A percentile compares a stretch with the other conserved stretches of the same genome.
phyloP scores from a whole-genome alignment of 64 coral and sea anemone species.

The Actinia tenebrosa region DNA sequence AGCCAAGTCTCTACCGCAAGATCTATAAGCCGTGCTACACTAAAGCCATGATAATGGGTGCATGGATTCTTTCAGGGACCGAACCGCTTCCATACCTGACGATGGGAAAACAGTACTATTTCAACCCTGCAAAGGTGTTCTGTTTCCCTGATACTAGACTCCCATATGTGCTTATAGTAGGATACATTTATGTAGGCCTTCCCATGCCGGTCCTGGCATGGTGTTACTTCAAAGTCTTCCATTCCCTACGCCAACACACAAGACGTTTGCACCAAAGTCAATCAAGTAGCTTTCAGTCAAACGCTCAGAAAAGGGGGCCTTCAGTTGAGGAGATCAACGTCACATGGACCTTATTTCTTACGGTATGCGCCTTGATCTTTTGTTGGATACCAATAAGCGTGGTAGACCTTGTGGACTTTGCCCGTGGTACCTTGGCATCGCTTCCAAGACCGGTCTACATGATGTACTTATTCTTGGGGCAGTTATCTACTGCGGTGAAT shows the following conservation, averaged over 20 bases:
- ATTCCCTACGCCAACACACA: not conserved
- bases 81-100: slow-evolving; percentile 7
- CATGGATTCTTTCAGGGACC: slow-evolving; percentile 20
- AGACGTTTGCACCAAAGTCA: not conserved
- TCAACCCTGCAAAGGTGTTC: not conserved
- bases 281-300: not conserved
- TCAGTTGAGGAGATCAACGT: slow-evolving; percentile 20
- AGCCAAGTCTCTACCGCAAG: slow-evolving; percentile 48
- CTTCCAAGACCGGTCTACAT: slow-evolving; percentile 7
- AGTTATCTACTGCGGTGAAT: not conserved
- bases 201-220: slow-evolving; percentile 1
- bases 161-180: not conserved
- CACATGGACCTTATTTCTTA: slow-evolving; percentile 1
- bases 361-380: not conserved
- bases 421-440: not conserved
- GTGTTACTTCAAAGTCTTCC: not conserved
- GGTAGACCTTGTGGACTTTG: not conserved
- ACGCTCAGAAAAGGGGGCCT: not conserved
- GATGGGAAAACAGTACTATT: slow-evolving; percentile 1
- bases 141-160: slow-evolving; percentile 12
- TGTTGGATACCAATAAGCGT: slow-evolving; percentile 8
- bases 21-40: slow-evolving; percentile 55
- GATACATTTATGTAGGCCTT: not conserved
- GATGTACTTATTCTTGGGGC: not conserved
- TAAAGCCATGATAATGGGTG: slow-evolving; percentile 22